Conservation (phyloP, 37 sponge, comb jelly and placozoan genomes). For the Crambe crambe region DNA sequence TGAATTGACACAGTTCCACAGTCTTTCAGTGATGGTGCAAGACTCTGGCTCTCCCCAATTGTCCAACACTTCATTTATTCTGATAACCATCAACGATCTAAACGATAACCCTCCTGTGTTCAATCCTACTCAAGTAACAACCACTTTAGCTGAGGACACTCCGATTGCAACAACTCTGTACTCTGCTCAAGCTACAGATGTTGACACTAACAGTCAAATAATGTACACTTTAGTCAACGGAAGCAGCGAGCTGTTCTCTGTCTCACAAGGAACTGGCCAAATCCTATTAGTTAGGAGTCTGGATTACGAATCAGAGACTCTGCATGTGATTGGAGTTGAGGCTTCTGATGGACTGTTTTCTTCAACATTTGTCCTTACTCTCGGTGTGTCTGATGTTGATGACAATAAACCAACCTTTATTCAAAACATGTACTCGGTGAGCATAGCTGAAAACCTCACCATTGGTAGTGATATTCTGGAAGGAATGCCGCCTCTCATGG, state of each 20-base stretch:
- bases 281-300: slow-evolving; percentile 15
- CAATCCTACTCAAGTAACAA: neutral
- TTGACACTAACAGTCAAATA: slow-evolving; percentile 21
- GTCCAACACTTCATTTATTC: slow-evolving; percentile 21
- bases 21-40: slow-evolving; percentile 33
- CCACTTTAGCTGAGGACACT: slow-evolving; percentile 37
- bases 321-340: slow-evolving; percentile 26
- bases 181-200: slow-evolving; percentile 51
- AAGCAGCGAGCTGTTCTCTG: slow-evolving; percentile 4
- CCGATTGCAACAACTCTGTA: slow-evolving; percentile 17
- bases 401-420: slow-evolving; percentile 18
- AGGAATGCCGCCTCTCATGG: slow-evolving; percentile 20
- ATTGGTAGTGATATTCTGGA: slow-evolving; percentile 6
- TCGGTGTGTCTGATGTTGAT: slow-evolving; percentile 40
- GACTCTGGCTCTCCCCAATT: slow-evolving; percentile 45
- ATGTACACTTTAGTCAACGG: slow-evolving; percentile 13
- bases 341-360: slow-evolving; percentile 32
- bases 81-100: slow-evolving; percentile 27
- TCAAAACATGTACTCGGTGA: slow-evolving; percentile 14
- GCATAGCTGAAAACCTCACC: slow-evolving; percentile 35
- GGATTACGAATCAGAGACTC: slow-evolving; percentile 26
- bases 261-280: slow-evolving; percentile 28
- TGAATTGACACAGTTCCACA: slow-evolving; percentile 25
- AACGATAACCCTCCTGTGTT: slow-evolving; percentile 73
- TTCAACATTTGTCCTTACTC: slow-evolving; percentile 4